A percentile compares a stretch with the other conserved stretches of the same genome.
Conservation (phyloP, 2,113 vertebrate genomes). For the Tamias sibiricus region DNA sequence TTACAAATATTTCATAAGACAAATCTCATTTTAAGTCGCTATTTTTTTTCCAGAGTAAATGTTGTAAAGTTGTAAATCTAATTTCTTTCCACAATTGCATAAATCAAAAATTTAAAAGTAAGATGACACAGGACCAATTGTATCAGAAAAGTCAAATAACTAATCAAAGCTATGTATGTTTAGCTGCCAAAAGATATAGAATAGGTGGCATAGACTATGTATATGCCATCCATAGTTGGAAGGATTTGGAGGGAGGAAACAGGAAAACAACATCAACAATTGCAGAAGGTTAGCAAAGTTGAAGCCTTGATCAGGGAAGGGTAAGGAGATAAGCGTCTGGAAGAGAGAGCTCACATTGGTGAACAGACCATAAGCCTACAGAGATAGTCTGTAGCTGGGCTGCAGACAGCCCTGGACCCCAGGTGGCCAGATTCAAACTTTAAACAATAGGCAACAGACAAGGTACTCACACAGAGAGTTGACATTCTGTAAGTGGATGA, state of each 20-base stretch:
- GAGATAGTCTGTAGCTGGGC: not conserved
- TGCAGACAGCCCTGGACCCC: not conserved
- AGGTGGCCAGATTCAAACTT: not conserved
- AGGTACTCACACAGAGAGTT: not conserved
- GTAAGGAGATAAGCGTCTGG: not conserved
- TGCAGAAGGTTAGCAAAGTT: not conserved
- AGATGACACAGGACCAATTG: not conserved
- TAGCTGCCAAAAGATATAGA: not conserved
- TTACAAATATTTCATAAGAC: not conserved
- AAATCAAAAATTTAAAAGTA: not conserved
- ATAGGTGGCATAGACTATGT: not conserved
- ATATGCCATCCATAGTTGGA: not conserved
- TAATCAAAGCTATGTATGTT: not conserved
- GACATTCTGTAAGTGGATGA: not conserved
- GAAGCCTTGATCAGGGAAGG: not conserved
- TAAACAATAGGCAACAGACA: not conserved
- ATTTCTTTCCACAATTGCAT: not conserved
- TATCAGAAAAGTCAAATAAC: not conserved
- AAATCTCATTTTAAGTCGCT: not conserved
- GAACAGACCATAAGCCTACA: not conserved
- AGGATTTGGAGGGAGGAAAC: not conserved
- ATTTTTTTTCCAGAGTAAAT: not conserved
- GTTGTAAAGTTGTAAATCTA: not conserved
- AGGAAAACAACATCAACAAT: not conserved
- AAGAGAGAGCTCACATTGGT: accelerated